Evolutionary conservation across 2,797 vertebrate species (phyloP).

Genomic region (Mus caroli): DNA sequence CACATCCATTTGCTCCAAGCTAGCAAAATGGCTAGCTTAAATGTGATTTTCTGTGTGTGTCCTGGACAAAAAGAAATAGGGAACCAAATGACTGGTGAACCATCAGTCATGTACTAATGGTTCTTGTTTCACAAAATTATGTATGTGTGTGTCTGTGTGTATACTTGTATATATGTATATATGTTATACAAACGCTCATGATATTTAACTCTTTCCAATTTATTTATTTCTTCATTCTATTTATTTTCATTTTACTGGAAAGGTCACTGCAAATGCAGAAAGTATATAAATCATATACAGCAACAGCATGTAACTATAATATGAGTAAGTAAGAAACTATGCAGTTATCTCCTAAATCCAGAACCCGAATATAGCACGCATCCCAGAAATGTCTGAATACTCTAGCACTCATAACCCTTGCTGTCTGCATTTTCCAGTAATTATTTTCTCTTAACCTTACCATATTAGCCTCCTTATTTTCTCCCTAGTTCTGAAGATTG

Average conservation of each 20-base stretch:
- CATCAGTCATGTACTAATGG: neutral
- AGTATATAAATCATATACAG: neutral
- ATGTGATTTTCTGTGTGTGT: neutral
- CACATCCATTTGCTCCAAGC: neutral
- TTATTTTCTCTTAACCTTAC: neutral
- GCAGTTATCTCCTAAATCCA: neutral
- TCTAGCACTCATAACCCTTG: neutral
- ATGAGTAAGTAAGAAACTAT: neutral
- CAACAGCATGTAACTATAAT: neutral
- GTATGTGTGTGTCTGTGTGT: neutral
- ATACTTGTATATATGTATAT: neutral
- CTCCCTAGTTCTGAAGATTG: neutral
- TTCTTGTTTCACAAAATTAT: neutral
- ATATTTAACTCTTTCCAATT: neutral
- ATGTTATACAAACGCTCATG: neutral
- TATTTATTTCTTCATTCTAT: constrained; percentile 17
- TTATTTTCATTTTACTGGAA: constrained; percentile 39
- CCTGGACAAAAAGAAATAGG: neutral
- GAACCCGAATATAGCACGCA: neutral
- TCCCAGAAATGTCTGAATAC: neutral
- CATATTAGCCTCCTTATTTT: neutral
- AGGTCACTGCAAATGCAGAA: neutral
- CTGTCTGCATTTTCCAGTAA: neutral
- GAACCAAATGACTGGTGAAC: neutral
- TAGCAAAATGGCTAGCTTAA: neutral